Base-by-base conservation (phyloP, 2,888 invertebrate species). In the Malachius bipustulatus region DNA sequence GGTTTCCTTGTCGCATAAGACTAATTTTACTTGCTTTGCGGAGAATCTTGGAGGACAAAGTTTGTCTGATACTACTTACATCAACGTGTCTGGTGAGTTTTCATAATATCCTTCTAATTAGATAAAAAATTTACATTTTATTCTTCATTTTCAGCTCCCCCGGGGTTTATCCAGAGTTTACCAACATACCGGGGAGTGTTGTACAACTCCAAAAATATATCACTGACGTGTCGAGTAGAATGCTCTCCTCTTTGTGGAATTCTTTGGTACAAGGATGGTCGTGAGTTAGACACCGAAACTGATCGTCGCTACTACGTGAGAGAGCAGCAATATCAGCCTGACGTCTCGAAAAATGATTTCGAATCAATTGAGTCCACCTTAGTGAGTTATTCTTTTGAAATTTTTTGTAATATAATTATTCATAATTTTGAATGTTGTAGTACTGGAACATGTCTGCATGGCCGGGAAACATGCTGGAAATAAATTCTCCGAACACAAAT, bases 21-120 rank as follows among this genome's bases (percentile, higher is more conserved):
- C 85, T 50, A 88, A 87, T 67, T 91, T 89, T 66, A 82, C 87
- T 1, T 94, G 94, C 56, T 73, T 79, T 46, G 89, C 89, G 0
- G 73, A 74, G 60, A 91, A 88, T 61, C 77, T 81, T 8, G 88
- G 88, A 1, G 93, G 91, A 0, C 76, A 79, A 47, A 82, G 84
- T 32, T 70, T 71, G 37, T 67, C 74, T 30, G 79, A 77, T 13
- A 73, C 72, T 19, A 71, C 75, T 35, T 71, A 71, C 50, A 72
- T 87, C 49, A 73, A 82, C 50, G 82, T 84, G 32, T 70, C 73
- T 43, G 76, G 77, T 77, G 61, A 64, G 62, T 51, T n/a, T 6
- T n/a, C 11, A 8, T n/a, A 10, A n/a, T 28, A 8, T 24, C 6
- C 14, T 15, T 10, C 9, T 14, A 13, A 10, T 12, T 13, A 3